These are phyloP conservation scores for Cantharis flavilabris DNA, from an alignment of 2,888 invertebrate species.

Conservation along the genomic window DNA sequence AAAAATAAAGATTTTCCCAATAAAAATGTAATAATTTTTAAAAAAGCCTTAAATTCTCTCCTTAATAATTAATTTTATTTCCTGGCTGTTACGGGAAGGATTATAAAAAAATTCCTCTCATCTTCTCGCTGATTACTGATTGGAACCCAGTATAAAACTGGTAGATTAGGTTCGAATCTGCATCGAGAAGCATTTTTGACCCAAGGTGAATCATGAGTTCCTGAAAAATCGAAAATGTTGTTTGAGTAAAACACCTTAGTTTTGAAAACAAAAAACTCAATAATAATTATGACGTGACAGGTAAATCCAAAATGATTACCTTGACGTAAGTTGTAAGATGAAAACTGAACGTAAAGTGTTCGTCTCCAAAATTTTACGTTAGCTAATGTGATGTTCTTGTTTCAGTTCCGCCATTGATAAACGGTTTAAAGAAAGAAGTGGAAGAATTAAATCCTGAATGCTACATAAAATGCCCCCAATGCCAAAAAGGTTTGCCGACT, in stretches of 20 bases:
- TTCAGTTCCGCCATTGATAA: constrained; percentile 57
- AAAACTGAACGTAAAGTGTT: neutral
- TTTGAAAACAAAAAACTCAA: neutral
- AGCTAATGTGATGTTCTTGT: constrained; percentile 37
- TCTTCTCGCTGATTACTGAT: too few species aligned
- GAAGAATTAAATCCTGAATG: constrained; percentile 50
- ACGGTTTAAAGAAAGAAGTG: constrained; percentile 38
- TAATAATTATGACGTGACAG: constrained; percentile 4
- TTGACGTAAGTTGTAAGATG: neutral
- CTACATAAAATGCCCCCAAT: constrained; percentile 59
- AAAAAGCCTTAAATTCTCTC: too few species aligned
- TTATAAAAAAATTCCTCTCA: too few species aligned
- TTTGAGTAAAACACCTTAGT: neutral
- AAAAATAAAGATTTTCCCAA: too few species aligned
- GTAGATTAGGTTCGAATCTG: too few species aligned
- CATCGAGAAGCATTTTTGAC: too few species aligned
- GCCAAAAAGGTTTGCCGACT: constrained; percentile 57
- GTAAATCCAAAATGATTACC: neutral
- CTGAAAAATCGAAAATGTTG: neutral
- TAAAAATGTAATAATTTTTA: too few species aligned
- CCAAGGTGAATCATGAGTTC: neutral
- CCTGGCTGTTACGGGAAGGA: too few species aligned
- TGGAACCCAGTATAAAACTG: too few species aligned
- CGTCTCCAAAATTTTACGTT: neutral
- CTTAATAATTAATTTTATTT: too few species aligned